phyloP scores from a whole-genome alignment of 2,797 vertebrate genomes.

The Myripristis jacobus region DNA sequence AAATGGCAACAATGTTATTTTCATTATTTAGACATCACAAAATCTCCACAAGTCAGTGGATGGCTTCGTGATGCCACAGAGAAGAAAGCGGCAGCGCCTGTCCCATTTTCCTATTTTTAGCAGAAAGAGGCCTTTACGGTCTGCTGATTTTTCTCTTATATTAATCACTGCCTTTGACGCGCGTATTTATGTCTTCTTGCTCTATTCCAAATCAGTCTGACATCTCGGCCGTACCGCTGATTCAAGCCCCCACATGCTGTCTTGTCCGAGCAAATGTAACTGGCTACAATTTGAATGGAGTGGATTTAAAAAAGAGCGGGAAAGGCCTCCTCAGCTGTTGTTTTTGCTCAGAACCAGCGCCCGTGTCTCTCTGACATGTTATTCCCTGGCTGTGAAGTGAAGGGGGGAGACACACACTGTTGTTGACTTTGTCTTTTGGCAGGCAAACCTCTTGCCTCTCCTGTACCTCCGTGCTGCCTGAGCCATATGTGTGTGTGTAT shows the following conservation, averaged over 20 bases:
- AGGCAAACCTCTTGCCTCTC: slow-evolving; percentile 10
- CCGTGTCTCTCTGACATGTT: slow-evolving; percentile 33
- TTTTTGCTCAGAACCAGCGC: slow-evolving; percentile 15
- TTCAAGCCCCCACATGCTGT: not conserved
- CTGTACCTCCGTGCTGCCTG: slow-evolving; percentile 4
- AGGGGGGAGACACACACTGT: not conserved
- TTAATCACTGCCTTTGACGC: slow-evolving; percentile 1
- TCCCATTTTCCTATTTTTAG: slow-evolving; percentile 27
- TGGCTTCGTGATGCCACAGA: slow-evolving; percentile 20
- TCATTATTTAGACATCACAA: slow-evolving; percentile 35
- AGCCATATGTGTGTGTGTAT: slow-evolving; percentile 19
- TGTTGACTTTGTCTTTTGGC: slow-evolving; percentile 45
- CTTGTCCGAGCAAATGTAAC: not conserved
- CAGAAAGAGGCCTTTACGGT: slow-evolving; percentile 41
- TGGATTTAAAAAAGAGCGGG: slow-evolving; percentile 52
- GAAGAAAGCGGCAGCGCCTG: slow-evolving; percentile 7
- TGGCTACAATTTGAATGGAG: slow-evolving; percentile 21
- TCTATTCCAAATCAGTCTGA: not conserved
- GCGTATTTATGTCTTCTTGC: not conserved
- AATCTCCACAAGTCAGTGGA: slow-evolving; percentile 8
- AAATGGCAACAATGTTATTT: slow-evolving; percentile 50
- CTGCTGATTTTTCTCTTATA: not conserved
- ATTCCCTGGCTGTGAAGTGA: slow-evolving; percentile 26
- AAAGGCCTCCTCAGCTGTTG: slow-evolving; percentile 51
- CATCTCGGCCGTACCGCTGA: not conserved